These are phyloP conservation scores for Caranx melampygus DNA, from an alignment of 2,113 vertebrate species.

Conservation along the genomic window DNA sequence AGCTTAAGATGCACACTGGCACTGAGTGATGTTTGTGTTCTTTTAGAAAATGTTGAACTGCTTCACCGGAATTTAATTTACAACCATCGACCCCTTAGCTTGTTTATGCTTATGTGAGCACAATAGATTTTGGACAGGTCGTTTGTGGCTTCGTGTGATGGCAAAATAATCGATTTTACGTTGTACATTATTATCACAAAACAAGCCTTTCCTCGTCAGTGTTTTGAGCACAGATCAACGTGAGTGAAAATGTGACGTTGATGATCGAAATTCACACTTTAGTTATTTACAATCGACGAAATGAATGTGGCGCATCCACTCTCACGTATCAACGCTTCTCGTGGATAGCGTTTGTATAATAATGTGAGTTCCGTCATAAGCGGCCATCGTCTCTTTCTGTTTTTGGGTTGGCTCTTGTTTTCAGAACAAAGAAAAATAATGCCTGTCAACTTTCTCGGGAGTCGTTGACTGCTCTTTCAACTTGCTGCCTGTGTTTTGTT, in stretches of 20 bases:
- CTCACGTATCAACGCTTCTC: conserved; percentile 53
- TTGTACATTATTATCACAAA: conserved; percentile 24
- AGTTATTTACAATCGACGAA: conserved; percentile 63
- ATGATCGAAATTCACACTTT: conserved; percentile 54
- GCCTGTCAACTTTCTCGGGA: conserved; percentile 67
- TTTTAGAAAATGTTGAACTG: conserved; percentile 24
- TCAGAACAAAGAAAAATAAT: conserved; percentile 74
- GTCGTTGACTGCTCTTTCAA: conserved; percentile 61
- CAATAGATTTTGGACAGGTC: conserved; percentile 74
- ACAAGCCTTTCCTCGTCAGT: not conserved
- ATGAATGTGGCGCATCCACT: conserved; percentile 71
- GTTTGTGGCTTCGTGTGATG: conserved; percentile 64
- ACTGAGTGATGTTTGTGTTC: conserved; percentile 9
- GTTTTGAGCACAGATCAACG: conserved; percentile 20
- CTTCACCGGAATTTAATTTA: conserved; percentile 35
- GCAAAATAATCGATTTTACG: conserved; percentile 40
- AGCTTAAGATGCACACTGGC: conserved; percentile 1
- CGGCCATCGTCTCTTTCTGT: conserved; percentile 35
- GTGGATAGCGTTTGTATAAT: conserved; percentile 57
- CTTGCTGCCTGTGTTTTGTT: conserved; percentile 75
- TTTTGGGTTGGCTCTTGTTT: conserved; percentile 46
- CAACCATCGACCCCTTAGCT: conserved; percentile 57
- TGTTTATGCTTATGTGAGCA: conserved; percentile 73
- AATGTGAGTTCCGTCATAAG: conserved; percentile 49
- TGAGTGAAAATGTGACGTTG: conserved; percentile 58